These are phyloP conservation scores for Clarias laeviceps DNA, from an alignment of 2,797 vertebrate genomes.

Conservation along the genomic window DNA sequence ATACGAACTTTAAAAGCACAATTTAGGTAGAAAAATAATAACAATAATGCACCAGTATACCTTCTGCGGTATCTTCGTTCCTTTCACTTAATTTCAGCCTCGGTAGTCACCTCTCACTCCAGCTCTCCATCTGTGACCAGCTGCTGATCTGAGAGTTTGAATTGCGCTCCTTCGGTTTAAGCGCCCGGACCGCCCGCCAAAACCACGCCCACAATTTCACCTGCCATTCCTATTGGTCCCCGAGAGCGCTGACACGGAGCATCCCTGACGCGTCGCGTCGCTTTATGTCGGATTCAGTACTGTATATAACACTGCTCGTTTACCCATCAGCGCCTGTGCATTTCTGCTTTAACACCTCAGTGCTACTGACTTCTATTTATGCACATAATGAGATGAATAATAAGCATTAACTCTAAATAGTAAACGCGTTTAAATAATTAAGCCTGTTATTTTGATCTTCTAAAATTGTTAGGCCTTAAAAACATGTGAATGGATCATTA, in stretches of 20 bases:
- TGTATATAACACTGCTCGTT: constrained; percentile 6
- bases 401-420: neutral
- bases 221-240: constrained; percentile 65
- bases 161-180: constrained; percentile 88
- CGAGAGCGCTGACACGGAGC: constrained; percentile 40
- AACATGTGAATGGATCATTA: no score
- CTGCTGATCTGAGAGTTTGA: constrained; percentile 74
- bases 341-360: neutral
- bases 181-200: constrained; percentile 64
- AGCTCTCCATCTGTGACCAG: constrained; percentile 18
- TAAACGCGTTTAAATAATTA: no score
- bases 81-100: constrained; percentile 20
- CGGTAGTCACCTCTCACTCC: constrained; percentile 15
- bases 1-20: neutral
- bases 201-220: constrained; percentile 57
- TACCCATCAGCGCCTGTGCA: neutral
- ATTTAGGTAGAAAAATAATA: neutral
- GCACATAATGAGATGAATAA: neutral
- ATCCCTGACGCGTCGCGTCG: constrained; percentile 17
- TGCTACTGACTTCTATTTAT: neutral
- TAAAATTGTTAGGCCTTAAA: no score
- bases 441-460: no score
- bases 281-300: neutral
- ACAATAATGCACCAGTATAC: neutral
- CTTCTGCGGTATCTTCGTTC: neutral